phyloP scores from a whole-genome alignment of 2,888 invertebrate species.

The Nudaria mundana region DNA sequence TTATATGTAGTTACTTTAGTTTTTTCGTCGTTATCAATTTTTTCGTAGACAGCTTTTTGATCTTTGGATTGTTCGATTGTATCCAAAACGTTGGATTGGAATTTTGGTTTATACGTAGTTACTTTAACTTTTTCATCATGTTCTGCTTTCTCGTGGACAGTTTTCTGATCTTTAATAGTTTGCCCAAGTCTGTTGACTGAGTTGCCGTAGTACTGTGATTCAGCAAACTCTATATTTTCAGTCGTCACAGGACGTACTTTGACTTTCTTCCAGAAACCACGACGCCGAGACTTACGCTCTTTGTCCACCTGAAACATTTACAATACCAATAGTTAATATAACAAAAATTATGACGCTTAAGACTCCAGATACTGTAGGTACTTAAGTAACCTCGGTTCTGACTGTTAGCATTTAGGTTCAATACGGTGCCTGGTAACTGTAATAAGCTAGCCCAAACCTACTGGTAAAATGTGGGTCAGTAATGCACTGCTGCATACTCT shows the following conservation, averaged over 20 bases:
- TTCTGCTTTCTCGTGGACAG: conserved; percentile 44
- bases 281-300: conserved; percentile 67
- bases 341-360: too few species aligned
- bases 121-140: conserved; percentile 48
- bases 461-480: too few species aligned
- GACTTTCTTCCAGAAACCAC: conserved; percentile 89
- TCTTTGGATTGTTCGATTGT: conserved; percentile 38
- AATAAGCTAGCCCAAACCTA: too few species aligned
- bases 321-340: too few species aligned
- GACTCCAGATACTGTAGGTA: too few species aligned
- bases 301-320: conserved; percentile 49
- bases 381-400: too few species aligned
- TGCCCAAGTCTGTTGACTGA: conserved; percentile 78
- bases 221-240: conserved; percentile 89
- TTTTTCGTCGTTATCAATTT: conserved; percentile 44
- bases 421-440: too few species aligned
- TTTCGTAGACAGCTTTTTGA: conserved; percentile 37
- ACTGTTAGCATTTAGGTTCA: too few species aligned
- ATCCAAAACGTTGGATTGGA: conserved; percentile 61
- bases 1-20: conserved; percentile 59
- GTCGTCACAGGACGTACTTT: conserved; percentile 78
- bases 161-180: conserved; percentile 26
- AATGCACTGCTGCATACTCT: too few species aligned
- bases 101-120: conserved; percentile 61
- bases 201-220: conserved; percentile 85